These are phyloP conservation scores for Apis mellifera DNA, from an alignment of 1,140 invertebrate species.

Conservation along the genomic window DNA sequence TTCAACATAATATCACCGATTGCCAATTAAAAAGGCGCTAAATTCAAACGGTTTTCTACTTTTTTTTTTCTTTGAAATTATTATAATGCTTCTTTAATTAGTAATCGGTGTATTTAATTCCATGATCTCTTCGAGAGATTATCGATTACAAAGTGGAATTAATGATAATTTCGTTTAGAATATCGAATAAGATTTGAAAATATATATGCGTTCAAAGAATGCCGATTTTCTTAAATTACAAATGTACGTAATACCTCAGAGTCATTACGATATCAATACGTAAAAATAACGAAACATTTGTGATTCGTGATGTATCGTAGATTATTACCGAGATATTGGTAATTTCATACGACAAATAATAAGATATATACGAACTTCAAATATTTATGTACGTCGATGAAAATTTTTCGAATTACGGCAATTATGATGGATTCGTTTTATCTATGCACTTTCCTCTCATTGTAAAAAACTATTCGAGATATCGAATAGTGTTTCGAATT, in stretches of 20 bases:
- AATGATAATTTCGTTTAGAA: slow-evolving; percentile 33
- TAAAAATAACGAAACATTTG: slow-evolving; percentile 48
- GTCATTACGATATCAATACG: slow-evolving; percentile 48
- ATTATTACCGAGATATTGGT: slow-evolving; percentile 39
- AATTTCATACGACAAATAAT: slow-evolving; percentile 51
- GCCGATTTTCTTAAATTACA: slow-evolving; percentile 42
- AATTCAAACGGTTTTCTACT: background rate
- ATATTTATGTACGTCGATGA: slow-evolving; percentile 43
- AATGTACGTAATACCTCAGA: slow-evolving; percentile 49
- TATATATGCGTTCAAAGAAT: slow-evolving; percentile 27
- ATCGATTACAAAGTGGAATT: slow-evolving; percentile 25
- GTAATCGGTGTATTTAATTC: slow-evolving; percentile 13
- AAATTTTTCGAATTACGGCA: slow-evolving; percentile 34
- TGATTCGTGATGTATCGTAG: slow-evolving; percentile 48
- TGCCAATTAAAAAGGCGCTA: slow-evolving; percentile 23
- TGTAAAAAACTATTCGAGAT: slow-evolving; percentile 14
- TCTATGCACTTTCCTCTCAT: slow-evolving; percentile 7
- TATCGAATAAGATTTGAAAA: slow-evolving; percentile 29
- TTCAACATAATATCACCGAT: slow-evolving; percentile 21
- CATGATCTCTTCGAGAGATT: background rate
- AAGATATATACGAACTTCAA: slow-evolving; percentile 32
- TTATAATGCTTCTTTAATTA: slow-evolving; percentile 14
- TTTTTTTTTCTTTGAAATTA: background rate
- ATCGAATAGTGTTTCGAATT: background rate
- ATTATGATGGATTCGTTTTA: slow-evolving; percentile 14